These are phyloP conservation scores for Desmodus rotundus DNA, from an alignment of 2,113 vertebrate genomes.

Conservation along the genomic window DNA sequence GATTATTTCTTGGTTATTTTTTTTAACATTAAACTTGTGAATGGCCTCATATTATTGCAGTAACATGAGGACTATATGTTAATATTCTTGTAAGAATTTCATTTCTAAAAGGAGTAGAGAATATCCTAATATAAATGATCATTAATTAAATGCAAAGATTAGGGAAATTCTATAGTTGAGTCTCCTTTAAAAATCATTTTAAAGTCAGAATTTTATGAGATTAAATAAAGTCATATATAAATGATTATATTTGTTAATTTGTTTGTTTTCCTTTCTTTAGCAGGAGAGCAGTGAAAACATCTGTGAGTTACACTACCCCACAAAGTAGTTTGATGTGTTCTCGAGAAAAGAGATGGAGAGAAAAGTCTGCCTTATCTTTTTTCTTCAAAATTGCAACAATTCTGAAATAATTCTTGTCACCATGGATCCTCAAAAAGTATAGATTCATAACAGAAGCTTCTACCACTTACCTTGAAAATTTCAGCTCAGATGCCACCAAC, in stretches of 20 bases:
- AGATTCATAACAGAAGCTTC: background rate
- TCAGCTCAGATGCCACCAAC: background rate
- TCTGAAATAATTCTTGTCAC: conserved; percentile 3
- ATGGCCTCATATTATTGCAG: background rate
- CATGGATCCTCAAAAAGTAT: background rate
- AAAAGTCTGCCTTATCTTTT: background rate
- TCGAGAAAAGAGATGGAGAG: background rate
- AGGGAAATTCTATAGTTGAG: background rate
- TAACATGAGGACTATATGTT: conserved; percentile 1
- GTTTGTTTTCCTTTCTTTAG: conserved; percentile 12
- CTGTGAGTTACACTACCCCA: background rate
- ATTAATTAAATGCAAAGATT: conserved; percentile 45
- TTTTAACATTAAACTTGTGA: background rate
- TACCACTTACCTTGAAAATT: background rate
- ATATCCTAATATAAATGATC: background rate
- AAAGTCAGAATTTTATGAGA: conserved; percentile 26
- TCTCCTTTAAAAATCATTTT: conserved; percentile 30
- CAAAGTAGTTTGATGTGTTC: background rate
- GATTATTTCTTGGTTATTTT: background rate
- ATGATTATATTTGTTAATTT: background rate
- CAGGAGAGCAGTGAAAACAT: conserved; percentile 14
- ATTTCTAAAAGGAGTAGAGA: background rate
- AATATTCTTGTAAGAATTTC: background rate
- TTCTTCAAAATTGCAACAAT: conserved; percentile 20
- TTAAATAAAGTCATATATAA: background rate